Base-by-base conservation (phyloP, 2,113 vertebrate genomes). In the Silurus meridionalis region DNA sequence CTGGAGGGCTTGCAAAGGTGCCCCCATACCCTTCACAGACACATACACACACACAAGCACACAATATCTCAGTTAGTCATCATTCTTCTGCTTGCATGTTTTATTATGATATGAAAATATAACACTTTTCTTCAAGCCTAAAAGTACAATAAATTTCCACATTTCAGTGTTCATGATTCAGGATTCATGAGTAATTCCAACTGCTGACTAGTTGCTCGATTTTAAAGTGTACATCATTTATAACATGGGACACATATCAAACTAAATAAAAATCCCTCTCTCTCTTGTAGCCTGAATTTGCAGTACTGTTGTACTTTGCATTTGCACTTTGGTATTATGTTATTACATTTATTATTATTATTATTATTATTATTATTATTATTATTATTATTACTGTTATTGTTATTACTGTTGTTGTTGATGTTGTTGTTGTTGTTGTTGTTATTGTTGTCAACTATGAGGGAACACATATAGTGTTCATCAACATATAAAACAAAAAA, bases 1-100 rank as follows among this genome's bases (percentile, higher is more conserved):
- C 89, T 90, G 93, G 91, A 90, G 91, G 94, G 92, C 89, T 93
- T 93, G 90, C 85, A 87, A 86, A 89, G 89, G 83, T 77, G 85
- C 88, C 19, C 88, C 91, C 83, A 88, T 88, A 82, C 82, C 67
- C 81, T 91, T 90, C 87, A 80, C 6, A 5, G 90, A 90, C 84
- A 58, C 61, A 79, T 19, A 66, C 48, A 71, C 71, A 48, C 58
- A 77, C 69, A 82, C 86, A 79, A 17, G 60, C 55, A 77, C 74
- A 75, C 72, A 37, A 61, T 64, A n/a, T 83, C 71, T 58, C 69
- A 72, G 80, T 61, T 52, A 78, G 69, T 63, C 61, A 67, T 66
- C 17, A 66, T 77, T 23, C 17, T 69, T 23, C 21, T 61, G 61
- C 25, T 85, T 74, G 69, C 19, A 11, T 58, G 37, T 83, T 83